Base-by-base conservation (phyloP, 2,113 vertebrate genomes). In the Perognathus longimembris region DNA sequence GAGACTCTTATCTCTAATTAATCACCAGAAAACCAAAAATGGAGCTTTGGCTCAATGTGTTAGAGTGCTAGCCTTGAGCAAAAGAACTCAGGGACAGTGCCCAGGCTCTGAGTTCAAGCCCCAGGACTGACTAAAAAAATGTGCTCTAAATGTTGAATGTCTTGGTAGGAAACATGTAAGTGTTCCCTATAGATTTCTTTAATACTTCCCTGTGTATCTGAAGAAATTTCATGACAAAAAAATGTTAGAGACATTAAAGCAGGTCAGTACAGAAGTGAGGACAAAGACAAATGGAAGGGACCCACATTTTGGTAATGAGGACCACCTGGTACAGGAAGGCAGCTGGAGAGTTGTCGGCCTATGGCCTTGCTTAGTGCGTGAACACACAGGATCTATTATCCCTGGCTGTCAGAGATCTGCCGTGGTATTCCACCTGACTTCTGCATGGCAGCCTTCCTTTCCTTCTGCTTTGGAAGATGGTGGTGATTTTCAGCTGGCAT, bases 381-480 rank as follows among this genome's bases (percentile, higher is more conserved):
- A 76, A 11, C 76, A 63, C 57, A 42, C 22, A 42, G 54, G 30
- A 84, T 36, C 57, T 30, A 81, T 69, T n/a, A 8, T 3, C 26
- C n/a, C 34, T 50, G 12, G 34, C 34, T 66, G 36, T 42, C 74
- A 12, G 82, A 70, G 75, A 64, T 77, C 61, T 90, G 80, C 64
- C 70, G 28, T 92, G 34, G 50, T 70, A 12, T 86, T 36, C 1
- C 7, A 90, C 34, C 34, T 32, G 12, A 87, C 75, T 90, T 92
- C 59, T 92, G 95, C 94, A 95, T 94, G 94, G 71, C 54, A 40
- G 26, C 36, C 50, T 92, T 87, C 59, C 85, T 85, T 94, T 96
- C 83, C 45, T 91, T 87, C 61, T 70, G 91, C 95, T 97, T 96
- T 24, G 69, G 86, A 94, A 96, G 80, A 77, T 92, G 78, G 26